These are phyloP conservation scores for Gnathonemus echidnorhynchus DNA, from an alignment of 2,113 vertebrate genomes.

Conservation along the genomic window DNA sequence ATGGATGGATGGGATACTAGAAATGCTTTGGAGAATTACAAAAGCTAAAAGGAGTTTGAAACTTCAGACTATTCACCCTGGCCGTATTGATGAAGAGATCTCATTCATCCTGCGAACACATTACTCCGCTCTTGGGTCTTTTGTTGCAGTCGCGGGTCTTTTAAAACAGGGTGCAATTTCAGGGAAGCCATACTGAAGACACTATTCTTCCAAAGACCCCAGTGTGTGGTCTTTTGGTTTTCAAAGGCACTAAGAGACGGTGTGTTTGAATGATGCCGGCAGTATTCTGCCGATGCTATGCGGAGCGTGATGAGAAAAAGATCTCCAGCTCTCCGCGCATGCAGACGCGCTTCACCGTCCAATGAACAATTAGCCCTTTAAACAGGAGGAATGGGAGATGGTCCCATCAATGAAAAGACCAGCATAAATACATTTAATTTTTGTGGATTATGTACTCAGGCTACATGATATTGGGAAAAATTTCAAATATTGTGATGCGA, in stretches of 20 bases:
- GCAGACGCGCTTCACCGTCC: neutral
- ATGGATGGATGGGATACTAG: no score
- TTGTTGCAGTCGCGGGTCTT: neutral
- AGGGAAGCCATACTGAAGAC: neutral
- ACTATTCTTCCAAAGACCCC: neutral
- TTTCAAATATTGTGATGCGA: neutral
- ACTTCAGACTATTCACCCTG: neutral
- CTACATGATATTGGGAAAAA: neutral
- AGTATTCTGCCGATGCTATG: neutral
- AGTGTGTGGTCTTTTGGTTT: neutral
- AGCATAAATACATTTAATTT: neutral
- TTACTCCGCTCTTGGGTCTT: neutral
- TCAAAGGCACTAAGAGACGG: neutral
- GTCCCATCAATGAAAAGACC: neutral
- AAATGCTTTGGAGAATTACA: neutral
- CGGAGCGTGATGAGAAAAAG: neutral
- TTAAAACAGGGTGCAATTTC: neutral
- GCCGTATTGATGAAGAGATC: neutral
- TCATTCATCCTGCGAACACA: neutral
- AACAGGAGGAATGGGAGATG: neutral
- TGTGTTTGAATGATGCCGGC: neutral
- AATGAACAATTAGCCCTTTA: neutral
- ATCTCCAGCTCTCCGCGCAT: neutral
- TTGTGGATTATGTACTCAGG: neutral
- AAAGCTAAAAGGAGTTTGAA: neutral